These are phyloP conservation scores for Periplaneta americana DNA, from an alignment of 1,140 invertebrate genomes.

Conservation along the genomic window DNA sequence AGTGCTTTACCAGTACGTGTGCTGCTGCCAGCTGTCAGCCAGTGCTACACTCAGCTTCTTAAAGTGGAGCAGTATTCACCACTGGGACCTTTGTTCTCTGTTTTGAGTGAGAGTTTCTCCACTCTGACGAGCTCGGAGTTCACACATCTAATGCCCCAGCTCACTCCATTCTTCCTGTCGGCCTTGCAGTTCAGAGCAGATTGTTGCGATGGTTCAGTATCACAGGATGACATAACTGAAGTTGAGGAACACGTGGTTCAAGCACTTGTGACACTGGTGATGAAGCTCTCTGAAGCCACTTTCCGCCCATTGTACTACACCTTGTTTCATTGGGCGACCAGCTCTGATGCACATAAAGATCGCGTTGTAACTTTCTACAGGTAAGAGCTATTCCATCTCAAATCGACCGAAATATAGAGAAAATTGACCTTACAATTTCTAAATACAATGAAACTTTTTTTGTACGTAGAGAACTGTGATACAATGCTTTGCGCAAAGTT, in stretches of 20 bases:
- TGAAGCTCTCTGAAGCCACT: constrained; percentile 82
- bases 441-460: no score
- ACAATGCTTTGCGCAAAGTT: no score
- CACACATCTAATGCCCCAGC: constrained; percentile 50
- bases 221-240: constrained; percentile 30
- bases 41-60: constrained; percentile 57
- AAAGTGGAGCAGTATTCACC: constrained; percentile 50
- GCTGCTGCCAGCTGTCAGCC: constrained; percentile 65
- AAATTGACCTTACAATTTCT: no score
- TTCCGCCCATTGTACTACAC: constrained; percentile 84
- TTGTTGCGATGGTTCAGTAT: constrained; percentile 22
- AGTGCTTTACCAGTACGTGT: constrained; percentile 63
- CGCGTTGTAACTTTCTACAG: constrained; percentile 73
- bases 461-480: no score
- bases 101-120: constrained; percentile 64
- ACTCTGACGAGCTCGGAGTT: constrained; percentile 54
- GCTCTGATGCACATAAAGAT: constrained; percentile 50
- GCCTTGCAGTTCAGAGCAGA: constrained; percentile 64
- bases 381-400: constrained; percentile 41
- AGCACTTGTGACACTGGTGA: constrained; percentile 66
- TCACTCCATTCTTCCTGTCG: constrained; percentile 68
- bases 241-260: constrained; percentile 70
- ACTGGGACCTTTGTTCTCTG: constrained; percentile 61
- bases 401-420: no score
- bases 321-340: constrained; percentile 78